A percentile compares a stretch with the other conserved stretches of the same genome.
These are phyloP conservation scores for Apostichopus japonicus DNA, from an alignment of 35 echinoderm and acorn worm genomes.

Conservation along the genomic window DNA sequence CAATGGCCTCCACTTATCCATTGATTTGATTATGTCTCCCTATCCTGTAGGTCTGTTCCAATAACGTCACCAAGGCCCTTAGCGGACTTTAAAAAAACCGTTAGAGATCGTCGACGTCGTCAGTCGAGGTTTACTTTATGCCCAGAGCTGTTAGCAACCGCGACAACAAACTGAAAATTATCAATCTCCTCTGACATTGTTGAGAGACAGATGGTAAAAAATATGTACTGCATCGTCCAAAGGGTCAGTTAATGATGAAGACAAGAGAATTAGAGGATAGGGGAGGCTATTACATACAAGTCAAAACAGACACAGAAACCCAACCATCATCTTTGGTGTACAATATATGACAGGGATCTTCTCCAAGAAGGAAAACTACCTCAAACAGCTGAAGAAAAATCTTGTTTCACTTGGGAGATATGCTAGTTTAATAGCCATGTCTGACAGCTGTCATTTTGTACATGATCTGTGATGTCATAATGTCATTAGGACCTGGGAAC, in stretches of 20 bases:
- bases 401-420: too few species aligned
- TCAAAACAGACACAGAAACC: too few species aligned
- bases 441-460: too few species aligned
- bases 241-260: neutral
- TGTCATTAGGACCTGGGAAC: too few species aligned
- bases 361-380: too few species aligned
- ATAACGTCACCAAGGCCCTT: constrained; percentile 25
- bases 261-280: too few species aligned
- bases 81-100: constrained; percentile 8
- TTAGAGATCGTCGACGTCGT: neutral
- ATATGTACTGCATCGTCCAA: neutral
- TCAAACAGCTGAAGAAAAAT: too few species aligned
- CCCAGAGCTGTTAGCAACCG: constrained; percentile 37
- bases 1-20: constrained; percentile 30
- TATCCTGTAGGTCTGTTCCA: constrained; percentile 42
- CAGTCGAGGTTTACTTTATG: constrained; percentile 1
- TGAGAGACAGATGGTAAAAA: constrained; percentile 34
- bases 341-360: too few species aligned
- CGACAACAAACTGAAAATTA: constrained; percentile 30
- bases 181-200: constrained; percentile 22
- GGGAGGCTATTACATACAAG: too few species aligned
- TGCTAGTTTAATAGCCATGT: too few species aligned
- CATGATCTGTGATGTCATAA: too few species aligned
- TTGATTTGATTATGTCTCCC: constrained; percentile 38
- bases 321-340: too few species aligned